These are phyloP conservation scores for Molorchus minor DNA, from an alignment of 2,888 invertebrate genomes.

Conservation along the genomic window DNA sequence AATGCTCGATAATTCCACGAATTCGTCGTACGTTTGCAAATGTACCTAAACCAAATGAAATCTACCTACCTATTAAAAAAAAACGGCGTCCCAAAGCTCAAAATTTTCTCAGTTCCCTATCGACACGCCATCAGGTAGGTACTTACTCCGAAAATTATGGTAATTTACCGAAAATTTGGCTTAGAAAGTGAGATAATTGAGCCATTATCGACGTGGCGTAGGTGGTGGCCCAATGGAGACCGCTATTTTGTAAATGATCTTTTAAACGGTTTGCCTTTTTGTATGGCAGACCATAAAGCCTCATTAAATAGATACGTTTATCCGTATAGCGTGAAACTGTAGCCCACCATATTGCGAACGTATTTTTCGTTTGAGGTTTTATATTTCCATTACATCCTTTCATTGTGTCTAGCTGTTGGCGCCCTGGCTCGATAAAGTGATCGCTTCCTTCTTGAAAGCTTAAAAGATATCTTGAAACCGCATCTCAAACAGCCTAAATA, in stretches of 20 bases:
- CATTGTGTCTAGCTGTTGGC: neutral
- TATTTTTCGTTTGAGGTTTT: neutral
- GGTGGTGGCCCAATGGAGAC: conserved; percentile 34
- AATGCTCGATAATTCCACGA: neutral
- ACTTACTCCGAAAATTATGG: conserved; percentile 24
- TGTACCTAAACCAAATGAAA: neutral
- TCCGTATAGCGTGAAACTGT: conserved; percentile 10
- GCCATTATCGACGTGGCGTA: conserved; percentile 35
- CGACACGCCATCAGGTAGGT: conserved; percentile 8
- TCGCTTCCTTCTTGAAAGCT: neutral
- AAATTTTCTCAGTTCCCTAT: conserved; percentile 19
- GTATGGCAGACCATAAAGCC: conserved; percentile 12
- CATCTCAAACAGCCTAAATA: neutral
- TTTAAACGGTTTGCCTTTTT: conserved; percentile 33
- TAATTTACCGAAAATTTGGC: conserved; percentile 24
- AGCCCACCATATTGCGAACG: conserved; percentile 18
- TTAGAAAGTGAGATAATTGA: conserved; percentile 45
- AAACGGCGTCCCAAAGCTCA: neutral
- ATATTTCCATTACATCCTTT: neutral
- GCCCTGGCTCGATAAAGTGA: too few relatives aligned
- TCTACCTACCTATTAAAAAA: neutral
- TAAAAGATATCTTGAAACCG: neutral
- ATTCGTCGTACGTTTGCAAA: neutral
- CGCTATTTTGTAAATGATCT: conserved; percentile 40
- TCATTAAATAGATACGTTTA: conserved; percentile 1